Evolutionary conservation across 2,888 invertebrate species (phyloP).

Genomic region (Troides oblongomaculatus): DNA sequence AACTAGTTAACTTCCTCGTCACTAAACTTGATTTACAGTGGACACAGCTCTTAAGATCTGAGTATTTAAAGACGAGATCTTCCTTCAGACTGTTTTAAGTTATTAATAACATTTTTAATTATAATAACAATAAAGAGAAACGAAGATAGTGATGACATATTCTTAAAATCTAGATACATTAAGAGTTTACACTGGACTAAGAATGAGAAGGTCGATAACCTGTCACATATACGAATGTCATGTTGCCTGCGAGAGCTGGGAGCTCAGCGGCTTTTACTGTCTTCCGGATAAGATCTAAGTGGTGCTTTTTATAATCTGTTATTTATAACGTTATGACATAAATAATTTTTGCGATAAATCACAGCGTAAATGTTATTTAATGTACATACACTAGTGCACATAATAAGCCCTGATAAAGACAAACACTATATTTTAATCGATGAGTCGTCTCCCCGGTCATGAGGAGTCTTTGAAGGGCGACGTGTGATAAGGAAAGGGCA

Average conservation of each 20-base stretch:
- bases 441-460: slow-evolving; percentile 10
- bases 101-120: not conserved
- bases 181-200: not conserved
- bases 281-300: slow-evolving; percentile 21
- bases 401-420: not conserved
- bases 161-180: not conserved
- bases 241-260: not conserved
- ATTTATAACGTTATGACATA: slow-evolving; percentile 11
- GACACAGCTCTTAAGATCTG: too few species aligned
- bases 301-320: slow-evolving; percentile 12
- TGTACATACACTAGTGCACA: too few species aligned
- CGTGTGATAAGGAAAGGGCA: slow-evolving; percentile 11
- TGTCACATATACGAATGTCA: not conserved
- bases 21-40: too few species aligned
- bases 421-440: not conserved
- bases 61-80: too few species aligned
- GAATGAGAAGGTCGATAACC: not conserved
- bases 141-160: not conserved
- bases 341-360: slow-evolving; percentile 8
- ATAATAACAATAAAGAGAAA: not conserved
- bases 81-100: too few species aligned
- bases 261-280: slow-evolving; percentile 1
- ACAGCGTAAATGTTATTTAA: not conserved
- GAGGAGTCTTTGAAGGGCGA: slow-evolving; percentile 25
- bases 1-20: too few species aligned